A percentile compares a stretch with the other conserved stretches of the same genome.
phyloP scores from a whole-genome alignment of 1,140 invertebrate species.

The Amyelois transitella region DNA sequence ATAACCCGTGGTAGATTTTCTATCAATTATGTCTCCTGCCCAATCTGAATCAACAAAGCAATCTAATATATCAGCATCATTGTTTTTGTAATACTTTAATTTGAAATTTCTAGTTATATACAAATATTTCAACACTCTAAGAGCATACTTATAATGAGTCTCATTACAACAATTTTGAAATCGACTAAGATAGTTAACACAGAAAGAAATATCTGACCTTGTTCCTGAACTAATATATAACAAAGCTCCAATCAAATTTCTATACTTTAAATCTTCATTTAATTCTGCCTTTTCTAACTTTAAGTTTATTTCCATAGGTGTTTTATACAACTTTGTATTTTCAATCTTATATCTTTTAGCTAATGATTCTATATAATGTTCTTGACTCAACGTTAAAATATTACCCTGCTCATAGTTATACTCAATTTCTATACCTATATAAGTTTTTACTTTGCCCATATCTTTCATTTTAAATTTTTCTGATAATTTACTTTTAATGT shows the following conservation, averaged over 20 bases:
- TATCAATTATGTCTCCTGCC: not conserved
- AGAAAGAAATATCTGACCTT: not conserved
- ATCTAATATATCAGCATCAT: not conserved
- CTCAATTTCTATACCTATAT: not conserved
- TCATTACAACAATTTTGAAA: not conserved
- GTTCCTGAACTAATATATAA: not conserved
- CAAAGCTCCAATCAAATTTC: conserved; percentile 1
- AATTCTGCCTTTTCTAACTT: not conserved
- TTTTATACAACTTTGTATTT: not conserved
- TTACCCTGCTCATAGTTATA: not conserved
- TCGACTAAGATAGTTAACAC: not conserved
- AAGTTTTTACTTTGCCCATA: not conserved
- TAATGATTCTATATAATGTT: not conserved
- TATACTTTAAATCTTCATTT: not conserved
- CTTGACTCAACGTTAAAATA: not conserved
- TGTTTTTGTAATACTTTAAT: not conserved
- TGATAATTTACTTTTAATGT: not conserved
- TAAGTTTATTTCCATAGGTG: not conserved
- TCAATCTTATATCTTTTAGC: not conserved
- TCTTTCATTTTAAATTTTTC: not conserved
- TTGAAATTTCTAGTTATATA: not conserved
- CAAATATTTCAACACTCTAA: not conserved
- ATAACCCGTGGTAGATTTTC: not conserved
- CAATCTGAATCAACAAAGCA: not conserved
- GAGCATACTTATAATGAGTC: not conserved